Base-by-base conservation (phyloP, 2,797 vertebrate genomes). In the Bovichtus variegatus region DNA sequence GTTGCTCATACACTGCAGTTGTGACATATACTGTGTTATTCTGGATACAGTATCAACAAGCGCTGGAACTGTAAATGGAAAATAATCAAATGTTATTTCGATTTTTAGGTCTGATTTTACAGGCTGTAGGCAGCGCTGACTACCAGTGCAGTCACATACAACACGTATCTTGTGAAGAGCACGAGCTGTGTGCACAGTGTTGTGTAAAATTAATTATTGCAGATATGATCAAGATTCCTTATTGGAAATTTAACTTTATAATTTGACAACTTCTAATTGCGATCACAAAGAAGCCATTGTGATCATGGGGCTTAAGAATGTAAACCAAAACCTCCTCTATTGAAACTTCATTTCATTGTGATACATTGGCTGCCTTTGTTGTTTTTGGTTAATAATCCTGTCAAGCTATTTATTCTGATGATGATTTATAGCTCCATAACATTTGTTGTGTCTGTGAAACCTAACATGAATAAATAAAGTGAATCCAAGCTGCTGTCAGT, bases 201-300 rank as follows among this genome's bases (percentile, higher is more conserved):
- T 51, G 31, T 79, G 61, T 61, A 27, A 60, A 55, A 63, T 23
- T 4, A 57, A 66, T 50, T n/a, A 5, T 74, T 25, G 6, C 6
- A 19, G 9, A 31, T 60, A 21, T 27, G 21, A 62, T 73, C 15
- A n/a, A 57, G 21, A 67, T 78, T 60, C 6, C 49, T 50, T 29
- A 70, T 1, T 61, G 4, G 27, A 59, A 74, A 43, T 71, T 21
- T 27, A 38, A 12, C 2, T 31, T 49, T 38, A 19, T 62, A 5
- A 27, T 65, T n/a, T 71, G 29, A 63, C 13, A 43, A 69, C 16
- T 73, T 60, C 11, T 27, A 54, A 61, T 21, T 49, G 13, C 3
- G 13, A 41, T 57, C 18, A 86, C 71, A 88, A 83, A 88, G 81
- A 70, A 34, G n/a, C 59, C 31, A 67, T 88, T 89, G 78, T 87